phyloP scores from a whole-genome alignment of 2,888 invertebrate species.

The Epirrhoe alternata region DNA sequence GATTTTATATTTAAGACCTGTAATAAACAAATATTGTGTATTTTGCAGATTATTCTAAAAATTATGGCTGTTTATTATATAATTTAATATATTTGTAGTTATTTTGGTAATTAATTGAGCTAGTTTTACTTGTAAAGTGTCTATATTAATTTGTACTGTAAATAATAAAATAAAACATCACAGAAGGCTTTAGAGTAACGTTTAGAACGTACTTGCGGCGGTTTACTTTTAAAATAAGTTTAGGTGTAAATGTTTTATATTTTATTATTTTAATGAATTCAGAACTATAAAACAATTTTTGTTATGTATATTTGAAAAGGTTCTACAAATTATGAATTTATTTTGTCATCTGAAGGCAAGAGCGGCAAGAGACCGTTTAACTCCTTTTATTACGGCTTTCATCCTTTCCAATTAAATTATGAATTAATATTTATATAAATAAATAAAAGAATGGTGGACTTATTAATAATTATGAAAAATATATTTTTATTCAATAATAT shows the following conservation, averaged over 20 bases:
- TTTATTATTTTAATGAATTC: slow-evolving; percentile 20
- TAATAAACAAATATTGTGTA: no score
- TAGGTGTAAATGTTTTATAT: slow-evolving; percentile 10
- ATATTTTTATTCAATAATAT: slow-evolving; percentile 2
- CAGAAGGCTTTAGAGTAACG: slow-evolving; percentile 36
- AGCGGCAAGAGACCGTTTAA: no score
- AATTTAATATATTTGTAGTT: not conserved
- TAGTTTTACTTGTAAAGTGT: slow-evolving; percentile 14
- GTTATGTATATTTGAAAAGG: not conserved
- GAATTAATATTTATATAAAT: no score
- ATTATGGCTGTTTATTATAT: no score
- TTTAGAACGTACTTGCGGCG: slow-evolving; percentile 41
- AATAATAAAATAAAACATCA: slow-evolving; percentile 31
- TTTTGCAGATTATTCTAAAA: no score
- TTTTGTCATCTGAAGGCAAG: no score
- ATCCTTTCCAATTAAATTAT: no score
- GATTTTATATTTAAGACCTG: no score
- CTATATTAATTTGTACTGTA: slow-evolving; percentile 12
- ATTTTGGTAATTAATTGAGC: not conserved
- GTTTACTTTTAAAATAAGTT: slow-evolving; percentile 32
- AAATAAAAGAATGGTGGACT: no score
- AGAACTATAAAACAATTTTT: not conserved
- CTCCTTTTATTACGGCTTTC: no score
- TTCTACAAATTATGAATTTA: no score
- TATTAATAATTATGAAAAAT: not conserved